These are phyloP conservation scores for Dendrocincla tyrannina DNA, from an alignment of 2,797 vertebrate genomes.

Conservation along the genomic window DNA sequence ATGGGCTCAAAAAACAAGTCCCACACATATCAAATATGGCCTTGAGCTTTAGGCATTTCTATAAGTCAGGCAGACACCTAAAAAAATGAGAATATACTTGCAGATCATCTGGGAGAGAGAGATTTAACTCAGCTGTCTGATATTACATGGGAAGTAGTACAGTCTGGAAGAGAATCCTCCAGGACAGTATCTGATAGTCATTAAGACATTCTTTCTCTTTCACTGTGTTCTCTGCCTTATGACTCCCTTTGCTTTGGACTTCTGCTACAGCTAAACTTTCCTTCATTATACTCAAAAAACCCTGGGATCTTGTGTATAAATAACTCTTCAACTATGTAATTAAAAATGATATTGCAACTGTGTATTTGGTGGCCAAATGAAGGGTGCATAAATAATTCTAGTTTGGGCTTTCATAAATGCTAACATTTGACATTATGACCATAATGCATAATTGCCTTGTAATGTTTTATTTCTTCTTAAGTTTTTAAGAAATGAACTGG, in stretches of 20 bases:
- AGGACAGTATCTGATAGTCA: neutral
- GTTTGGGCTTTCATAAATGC: neutral
- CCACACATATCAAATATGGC: neutral
- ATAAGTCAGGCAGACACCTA: neutral
- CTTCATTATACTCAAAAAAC: neutral
- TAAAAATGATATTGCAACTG: neutral
- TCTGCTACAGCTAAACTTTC: neutral
- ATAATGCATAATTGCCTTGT: neutral
- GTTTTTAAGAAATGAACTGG: neutral
- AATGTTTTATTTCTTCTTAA: constrained; percentile 8
- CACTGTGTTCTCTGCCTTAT: neutral
- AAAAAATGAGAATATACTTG: neutral
- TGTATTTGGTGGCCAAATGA: neutral
- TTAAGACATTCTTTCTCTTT: neutral
- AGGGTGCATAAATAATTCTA: neutral
- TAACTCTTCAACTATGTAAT: neutral
- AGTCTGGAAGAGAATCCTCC: neutral
- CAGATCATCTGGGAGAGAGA: neutral
- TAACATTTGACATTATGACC: neutral
- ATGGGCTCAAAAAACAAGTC: neutral
- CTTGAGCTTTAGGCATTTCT: neutral
- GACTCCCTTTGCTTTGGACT: neutral
- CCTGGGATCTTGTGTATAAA: neutral
- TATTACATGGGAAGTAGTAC: neutral
- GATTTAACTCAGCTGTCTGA: neutral